Evolutionary conservation across 2,888 invertebrate genomes (phyloP), one percentile per base, ranked within the genome.

Genomic region (Capitulum mitella): DNA sequence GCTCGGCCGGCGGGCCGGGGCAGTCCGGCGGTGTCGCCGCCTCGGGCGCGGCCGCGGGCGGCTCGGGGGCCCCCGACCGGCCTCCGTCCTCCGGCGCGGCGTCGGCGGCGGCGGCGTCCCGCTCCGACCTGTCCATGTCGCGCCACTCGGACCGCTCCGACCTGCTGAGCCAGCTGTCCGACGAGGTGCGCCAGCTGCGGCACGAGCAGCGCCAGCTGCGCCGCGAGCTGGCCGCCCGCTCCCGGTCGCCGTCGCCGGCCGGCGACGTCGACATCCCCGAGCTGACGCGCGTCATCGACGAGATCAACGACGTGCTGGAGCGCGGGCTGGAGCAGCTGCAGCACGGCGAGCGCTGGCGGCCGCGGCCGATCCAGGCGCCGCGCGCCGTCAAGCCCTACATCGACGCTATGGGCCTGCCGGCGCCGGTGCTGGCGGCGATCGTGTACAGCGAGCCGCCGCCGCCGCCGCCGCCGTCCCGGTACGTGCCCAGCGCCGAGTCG

Each of bases 151-250:
- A 70, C 37, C 70, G 40, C 12, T 70, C 70, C 8, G 70, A 70
- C 70, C 12, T 70, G 10, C 37, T 70, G 40, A 70, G 70, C 40
- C 70, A 40, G 37, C 70, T 70, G 70, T 70, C 70, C 22, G 70
- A 70, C 70, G 70, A 70, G 70, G 70, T 70, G 70, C 70, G 70
- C 37, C 70, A 70, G 70, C 70, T 70, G 70, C 70, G 70, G 0
- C 8, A 26, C 22, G 70, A 70, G 40, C 70, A 70, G 70, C 22
- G 40, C 40, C 37, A 70, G 10, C 70, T 70, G 26, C 37, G 40
- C 5, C 16, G 26, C 26, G 37, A 70, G 70, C 70, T 70, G 37
- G 64, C 14, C 64, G 22, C 40, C 70, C 37, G 40, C 70, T 70
- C n/a, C 2, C 22, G 58, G 10, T 5, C 37, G 37, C 70, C 70